Base-by-base conservation (phyloP, 2,888 invertebrate genomes). In the Folsomia candida region DNA sequence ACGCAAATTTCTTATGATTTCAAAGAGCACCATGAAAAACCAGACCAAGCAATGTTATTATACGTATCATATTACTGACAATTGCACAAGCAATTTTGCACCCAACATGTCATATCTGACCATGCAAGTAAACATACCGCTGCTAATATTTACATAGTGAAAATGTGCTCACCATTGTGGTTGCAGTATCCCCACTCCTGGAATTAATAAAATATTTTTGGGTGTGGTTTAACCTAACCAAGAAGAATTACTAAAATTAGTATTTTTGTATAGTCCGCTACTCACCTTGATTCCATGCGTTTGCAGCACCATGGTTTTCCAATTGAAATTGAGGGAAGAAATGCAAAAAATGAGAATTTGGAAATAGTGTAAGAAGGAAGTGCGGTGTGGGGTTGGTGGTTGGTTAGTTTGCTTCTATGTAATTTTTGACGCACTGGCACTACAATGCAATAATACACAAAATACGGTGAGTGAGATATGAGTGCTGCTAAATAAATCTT, bases 111-210 rank as follows among this genome's bases (percentile, higher is more conserved):
- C 59, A 22, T 59, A 54, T 9, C 24, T 26, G 18, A 59, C 22
- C 4, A 57, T 22, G 24, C 4, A 37, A 37, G 37, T 37, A 37
- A 37, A 37, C 14, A n/a, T n/a, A n/a, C n/a, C n/a, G n/a, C n/a
- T n/a, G n/a, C n/a, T n/a, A n/a, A n/a, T n/a, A n/a, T 37, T 37
- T 37, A 14, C 4, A 54, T 54, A 14, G 28, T 59, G 61, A 60
- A 47, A 37, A 51, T 68, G 11, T 59, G 66, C 74, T 77, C 70
- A 77, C 77, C 77, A 68, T 77, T 77, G 68, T 77, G 77, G 60
- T 58, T 73, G 70, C 77, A 77, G 65, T 77, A 77, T 73, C 77
- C 77, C 77, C 77, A 77, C 71, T 71, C 70, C 70, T n/a, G n/a
- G n/a, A n/a, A n/a, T n/a, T n/a, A n/a, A n/a, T n/a, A 72, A 74